These are phyloP conservation scores for Kuschelorhynchus macadamiae DNA, from an alignment of 2,888 invertebrate species.

Conservation along the genomic window DNA sequence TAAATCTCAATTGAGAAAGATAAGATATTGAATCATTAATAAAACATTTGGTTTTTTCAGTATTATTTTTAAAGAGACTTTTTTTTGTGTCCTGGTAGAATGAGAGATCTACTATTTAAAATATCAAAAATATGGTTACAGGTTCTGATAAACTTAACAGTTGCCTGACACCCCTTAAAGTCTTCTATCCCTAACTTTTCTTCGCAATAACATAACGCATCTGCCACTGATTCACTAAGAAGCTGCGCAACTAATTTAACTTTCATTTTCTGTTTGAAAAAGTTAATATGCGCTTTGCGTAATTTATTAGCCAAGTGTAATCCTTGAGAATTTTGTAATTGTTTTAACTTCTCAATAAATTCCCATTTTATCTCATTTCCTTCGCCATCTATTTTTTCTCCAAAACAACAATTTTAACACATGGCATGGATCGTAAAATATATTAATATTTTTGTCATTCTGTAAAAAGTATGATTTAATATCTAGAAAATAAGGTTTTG, in stretches of 20 bases:
- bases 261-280: too few relatives aligned
- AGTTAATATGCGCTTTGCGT: too few relatives aligned
- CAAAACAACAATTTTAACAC: constrained; percentile 24
- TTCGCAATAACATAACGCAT: constrained; percentile 5
- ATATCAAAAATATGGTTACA: constrained; percentile 29
- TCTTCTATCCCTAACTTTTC: constrained; percentile 9
- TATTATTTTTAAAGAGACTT: too few relatives aligned
- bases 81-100: too few relatives aligned
- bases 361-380: constrained; percentile 20
- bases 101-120: constrained; percentile 28
- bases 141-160: constrained; percentile 27
- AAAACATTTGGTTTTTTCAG: not conserved
- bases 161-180: constrained; percentile 22
- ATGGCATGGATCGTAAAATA: constrained; percentile 20
- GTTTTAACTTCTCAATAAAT: constrained; percentile 24
- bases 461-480: constrained; percentile 10
- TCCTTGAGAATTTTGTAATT: too few relatives aligned
- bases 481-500: constrained; percentile 12
- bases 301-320: too few relatives aligned
- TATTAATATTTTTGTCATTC: constrained; percentile 8
- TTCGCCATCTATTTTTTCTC: constrained; percentile 22
- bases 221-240: too few relatives aligned
- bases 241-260: too few relatives aligned
- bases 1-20: constrained; percentile 13
- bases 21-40: not conserved